Percentiles rank a stretch among this genome's conserved stretches.
phyloP scores from a whole-genome alignment of 2,113 vertebrate species.

The Arenaria interpres region DNA sequence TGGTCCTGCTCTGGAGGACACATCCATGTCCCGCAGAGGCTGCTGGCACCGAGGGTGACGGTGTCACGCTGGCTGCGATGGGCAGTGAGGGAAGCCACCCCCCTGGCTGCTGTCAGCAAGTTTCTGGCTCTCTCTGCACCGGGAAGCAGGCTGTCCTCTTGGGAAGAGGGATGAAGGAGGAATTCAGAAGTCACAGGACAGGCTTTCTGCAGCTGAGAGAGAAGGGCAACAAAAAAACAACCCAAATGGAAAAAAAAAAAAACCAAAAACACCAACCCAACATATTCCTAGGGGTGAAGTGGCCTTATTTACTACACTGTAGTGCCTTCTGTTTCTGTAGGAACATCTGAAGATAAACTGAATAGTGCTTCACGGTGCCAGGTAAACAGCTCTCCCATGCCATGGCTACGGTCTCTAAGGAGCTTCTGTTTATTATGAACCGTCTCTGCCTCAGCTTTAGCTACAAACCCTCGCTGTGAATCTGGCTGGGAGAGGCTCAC shows the following conservation, averaged over 20 bases:
- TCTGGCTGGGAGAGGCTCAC: neutral
- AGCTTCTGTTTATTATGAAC: constrained; percentile 69
- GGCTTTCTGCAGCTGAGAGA: neutral
- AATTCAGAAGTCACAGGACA: neutral
- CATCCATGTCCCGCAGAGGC: neutral
- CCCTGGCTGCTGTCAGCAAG: constrained; percentile 13
- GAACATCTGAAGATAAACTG: constrained; percentile 41
- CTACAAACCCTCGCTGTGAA: constrained; percentile 40
- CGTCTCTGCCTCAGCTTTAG: neutral
- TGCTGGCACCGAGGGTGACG: constrained; percentile 10
- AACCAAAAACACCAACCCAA: neutral
- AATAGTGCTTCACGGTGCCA: constrained; percentile 45
- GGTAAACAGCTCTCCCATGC: constrained; percentile 59
- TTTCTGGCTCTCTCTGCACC: neutral
- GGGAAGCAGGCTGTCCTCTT: constrained; percentile 28
- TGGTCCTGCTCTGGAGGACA: neutral
- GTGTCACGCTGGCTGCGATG: neutral
- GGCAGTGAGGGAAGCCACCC: constrained; percentile 20
- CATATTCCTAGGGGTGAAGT: neutral
- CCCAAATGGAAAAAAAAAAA: no score
- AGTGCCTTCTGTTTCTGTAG: constrained; percentile 11
- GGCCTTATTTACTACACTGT: neutral
- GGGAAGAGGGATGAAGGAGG: neutral
- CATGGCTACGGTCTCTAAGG: constrained; percentile 77
- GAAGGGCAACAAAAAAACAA: neutral